These are phyloP conservation scores for Machimus rusticus DNA, from an alignment of 2,888 invertebrate species.

Conservation along the genomic window DNA sequence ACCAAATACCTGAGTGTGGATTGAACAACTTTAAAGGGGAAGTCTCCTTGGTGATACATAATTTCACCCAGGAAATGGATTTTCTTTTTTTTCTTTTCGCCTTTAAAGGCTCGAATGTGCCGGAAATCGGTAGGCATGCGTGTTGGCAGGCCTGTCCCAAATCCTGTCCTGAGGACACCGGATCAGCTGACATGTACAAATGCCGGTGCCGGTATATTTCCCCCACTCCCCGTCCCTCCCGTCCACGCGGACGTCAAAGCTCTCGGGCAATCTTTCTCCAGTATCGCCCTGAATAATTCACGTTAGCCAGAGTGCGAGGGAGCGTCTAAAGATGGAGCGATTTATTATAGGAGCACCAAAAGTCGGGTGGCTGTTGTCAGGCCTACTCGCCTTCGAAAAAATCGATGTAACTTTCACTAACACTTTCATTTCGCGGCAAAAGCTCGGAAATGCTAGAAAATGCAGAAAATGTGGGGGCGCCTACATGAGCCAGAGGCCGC, in stretches of 20 bases:
- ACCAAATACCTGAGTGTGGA: neutral
- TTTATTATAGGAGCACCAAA: neutral
- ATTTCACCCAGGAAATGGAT: conserved; percentile 8
- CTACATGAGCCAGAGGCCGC: neutral
- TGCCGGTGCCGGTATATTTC: neutral
- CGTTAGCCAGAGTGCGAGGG: neutral
- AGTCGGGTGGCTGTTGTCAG: conserved; percentile 33
- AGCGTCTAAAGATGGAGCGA: neutral
- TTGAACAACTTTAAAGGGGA: neutral
- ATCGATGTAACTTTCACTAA: conserved; percentile 37
- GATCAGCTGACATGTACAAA: conserved; percentile 26
- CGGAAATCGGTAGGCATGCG: conserved; percentile 26
- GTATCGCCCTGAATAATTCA: neutral
- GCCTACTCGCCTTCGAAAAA: conserved; percentile 29
- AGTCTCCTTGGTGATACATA: neutral
- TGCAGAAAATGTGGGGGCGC: neutral
- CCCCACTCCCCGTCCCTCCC: neutral
- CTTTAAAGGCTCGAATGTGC: conserved; percentile 1
- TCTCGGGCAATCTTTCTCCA: neutral
- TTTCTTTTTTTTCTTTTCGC: neutral
- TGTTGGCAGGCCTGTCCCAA: neutral
- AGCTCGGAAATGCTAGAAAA: conserved; percentile 2
- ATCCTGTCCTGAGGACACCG: neutral
- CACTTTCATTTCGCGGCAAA: neutral
- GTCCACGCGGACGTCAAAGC: neutral